These are phyloP conservation scores for Montipora cactus DNA, from an alignment of 64 coral and sea anemone genomes.

Conservation along the genomic window DNA sequence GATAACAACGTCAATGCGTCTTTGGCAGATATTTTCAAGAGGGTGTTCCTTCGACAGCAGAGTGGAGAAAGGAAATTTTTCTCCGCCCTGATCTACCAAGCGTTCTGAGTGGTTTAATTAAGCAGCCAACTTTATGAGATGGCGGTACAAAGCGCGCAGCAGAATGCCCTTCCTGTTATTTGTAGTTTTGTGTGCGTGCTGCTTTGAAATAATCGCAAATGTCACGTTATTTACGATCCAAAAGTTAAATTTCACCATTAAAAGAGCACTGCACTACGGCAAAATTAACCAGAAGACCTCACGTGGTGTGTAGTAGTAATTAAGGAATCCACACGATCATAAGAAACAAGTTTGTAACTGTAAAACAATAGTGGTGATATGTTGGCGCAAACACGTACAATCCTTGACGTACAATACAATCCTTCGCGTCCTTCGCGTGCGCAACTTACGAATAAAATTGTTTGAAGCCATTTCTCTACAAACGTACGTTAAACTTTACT, in stretches of 20 bases:
- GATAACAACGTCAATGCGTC: conserved; percentile 37
- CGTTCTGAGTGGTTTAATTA: too few species aligned
- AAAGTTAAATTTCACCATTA: background rate
- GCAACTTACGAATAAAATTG: background rate
- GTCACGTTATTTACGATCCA: too few species aligned
- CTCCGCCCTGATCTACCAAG: background rate
- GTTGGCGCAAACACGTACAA: conserved; percentile 21
- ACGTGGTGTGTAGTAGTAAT: conserved; percentile 15
- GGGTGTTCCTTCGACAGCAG: conserved; percentile 7
- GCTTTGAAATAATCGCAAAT: too few species aligned
- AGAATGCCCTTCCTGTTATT: too few species aligned
- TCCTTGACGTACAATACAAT: background rate
- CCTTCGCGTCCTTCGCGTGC: background rate
- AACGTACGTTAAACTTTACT: conserved; percentile 32
- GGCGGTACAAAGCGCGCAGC: too few species aligned
- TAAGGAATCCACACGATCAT: conserved; percentile 28
- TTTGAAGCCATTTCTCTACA: conserved; percentile 51
- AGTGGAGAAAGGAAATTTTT: too few species aligned
- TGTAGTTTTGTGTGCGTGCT: too few species aligned
- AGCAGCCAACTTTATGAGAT: too few species aligned
- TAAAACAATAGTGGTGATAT: background rate
- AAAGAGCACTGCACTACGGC: conserved; percentile 17
- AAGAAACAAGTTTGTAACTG: conserved; percentile 42
- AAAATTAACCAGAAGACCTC: conserved; percentile 41
- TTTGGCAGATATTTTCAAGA: conserved; percentile 41